These are phyloP conservation scores for Vidua chalybeata DNA, from an alignment of 2,113 vertebrate genomes.

Conservation along the genomic window DNA sequence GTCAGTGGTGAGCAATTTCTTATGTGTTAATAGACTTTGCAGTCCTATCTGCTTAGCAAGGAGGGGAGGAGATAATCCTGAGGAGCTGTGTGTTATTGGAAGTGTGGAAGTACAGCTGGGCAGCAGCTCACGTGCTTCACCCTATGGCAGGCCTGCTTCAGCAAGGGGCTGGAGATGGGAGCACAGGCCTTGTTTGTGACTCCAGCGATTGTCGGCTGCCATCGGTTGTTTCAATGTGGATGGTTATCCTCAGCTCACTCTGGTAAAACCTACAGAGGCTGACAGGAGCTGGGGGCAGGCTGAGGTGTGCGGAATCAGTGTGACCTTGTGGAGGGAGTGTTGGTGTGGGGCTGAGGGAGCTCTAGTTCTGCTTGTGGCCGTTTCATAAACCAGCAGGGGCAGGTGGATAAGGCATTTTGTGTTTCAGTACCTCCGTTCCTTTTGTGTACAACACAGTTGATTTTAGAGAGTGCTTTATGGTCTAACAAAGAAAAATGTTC, in stretches of 20 bases:
- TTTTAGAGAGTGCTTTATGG: background rate
- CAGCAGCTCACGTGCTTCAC: background rate
- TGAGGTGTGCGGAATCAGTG: fast-evolving
- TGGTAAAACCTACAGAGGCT: background rate
- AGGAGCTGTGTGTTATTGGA: background rate
- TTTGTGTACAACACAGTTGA: background rate
- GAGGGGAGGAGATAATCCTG: conserved; percentile 31
- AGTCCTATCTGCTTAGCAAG: conserved; percentile 23
- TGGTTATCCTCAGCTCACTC: background rate
- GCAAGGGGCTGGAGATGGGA: background rate
- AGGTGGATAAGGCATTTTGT: background rate
- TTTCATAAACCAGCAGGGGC: background rate
- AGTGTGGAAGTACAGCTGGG: background rate
- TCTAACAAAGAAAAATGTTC: background rate
- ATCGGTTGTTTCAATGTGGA: background rate
- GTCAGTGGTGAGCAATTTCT: background rate
- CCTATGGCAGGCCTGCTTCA: background rate
- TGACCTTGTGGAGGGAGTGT: fast-evolving
- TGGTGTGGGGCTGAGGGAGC: background rate
- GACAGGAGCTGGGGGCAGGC: background rate
- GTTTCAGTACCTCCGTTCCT: background rate
- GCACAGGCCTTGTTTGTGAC: background rate
- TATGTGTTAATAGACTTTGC: conserved; percentile 19
- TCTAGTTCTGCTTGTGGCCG: background rate
- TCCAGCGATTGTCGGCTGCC: background rate